Conservation (phyloP, 2,797 vertebrate genomes). For the Salarias fasciatus region DNA sequence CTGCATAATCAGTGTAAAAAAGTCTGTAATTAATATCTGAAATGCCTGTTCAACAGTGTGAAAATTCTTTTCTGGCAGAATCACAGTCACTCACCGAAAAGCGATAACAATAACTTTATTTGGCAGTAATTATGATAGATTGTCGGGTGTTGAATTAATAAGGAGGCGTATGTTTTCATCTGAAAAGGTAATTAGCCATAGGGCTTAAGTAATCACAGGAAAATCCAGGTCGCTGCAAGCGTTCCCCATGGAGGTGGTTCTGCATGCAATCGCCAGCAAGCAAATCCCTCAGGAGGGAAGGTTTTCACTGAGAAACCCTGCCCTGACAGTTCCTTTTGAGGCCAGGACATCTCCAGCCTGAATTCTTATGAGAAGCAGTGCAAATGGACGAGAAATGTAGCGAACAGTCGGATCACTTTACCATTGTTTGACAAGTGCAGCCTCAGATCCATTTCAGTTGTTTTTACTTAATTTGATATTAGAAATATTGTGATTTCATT, state of each 20-base stretch:
- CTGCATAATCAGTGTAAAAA: no score
- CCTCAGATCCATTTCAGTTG: constrained; percentile 11
- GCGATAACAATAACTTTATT: constrained; percentile 78
- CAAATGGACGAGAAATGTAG: constrained; percentile 29
- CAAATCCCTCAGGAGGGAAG: constrained; percentile 52
- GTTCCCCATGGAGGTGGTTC: constrained; percentile 57
- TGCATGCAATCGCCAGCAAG: constrained; percentile 40
- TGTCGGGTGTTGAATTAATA: constrained; percentile 71
- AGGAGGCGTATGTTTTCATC: constrained; percentile 76
- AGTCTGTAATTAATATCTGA: background rate
- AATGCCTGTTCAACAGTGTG: constrained; percentile 5
- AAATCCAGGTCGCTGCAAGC: constrained; percentile 66
- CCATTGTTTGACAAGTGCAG: constrained; percentile 20
- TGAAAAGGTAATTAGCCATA: constrained; percentile 78
- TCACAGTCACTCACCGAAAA: constrained; percentile 69
- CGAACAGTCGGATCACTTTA: constrained; percentile 42
- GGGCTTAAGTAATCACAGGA: constrained; percentile 58
- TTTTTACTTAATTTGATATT: constrained; percentile 26
- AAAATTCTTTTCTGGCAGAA: background rate
- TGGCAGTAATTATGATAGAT: constrained; percentile 80
- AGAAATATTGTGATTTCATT: no score
- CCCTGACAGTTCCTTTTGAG: constrained; percentile 65
- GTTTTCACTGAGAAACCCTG: constrained; percentile 58
- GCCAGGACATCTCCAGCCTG: constrained; percentile 37
- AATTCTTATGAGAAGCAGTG: constrained; percentile 54